Base-by-base conservation (phyloP, 2,113 vertebrate genomes). In the Artemisiospiza belli region DNA sequence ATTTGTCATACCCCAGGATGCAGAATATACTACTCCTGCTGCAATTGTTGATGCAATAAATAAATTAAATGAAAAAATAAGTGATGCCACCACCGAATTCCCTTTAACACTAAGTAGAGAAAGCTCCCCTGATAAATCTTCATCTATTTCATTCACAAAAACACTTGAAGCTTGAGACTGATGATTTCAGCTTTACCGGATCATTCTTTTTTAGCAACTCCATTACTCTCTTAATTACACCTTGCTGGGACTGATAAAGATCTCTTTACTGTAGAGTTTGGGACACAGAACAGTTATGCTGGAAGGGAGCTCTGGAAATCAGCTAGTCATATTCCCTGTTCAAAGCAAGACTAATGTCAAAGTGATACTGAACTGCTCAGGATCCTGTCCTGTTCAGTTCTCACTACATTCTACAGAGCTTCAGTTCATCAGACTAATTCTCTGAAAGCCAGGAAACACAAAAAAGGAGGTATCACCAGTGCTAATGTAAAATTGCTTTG, bases 31-130 rank as follows among this genome's bases (percentile, higher is more conserved):
- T 82, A 25, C 44, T 96, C 81, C 70, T 86, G 85, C 88, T 93
- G 85, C 82, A 96, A 83, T 0, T 96, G 84, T 69, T 93, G 94
- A 92, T 58, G 88, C 55, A 94, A 94, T 83, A 95, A 88, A 91
- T 80, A 92, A 91, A 94, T 67, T 62, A 77, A 91, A 90, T 82
- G 3, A 68, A 89, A 91, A 91, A 95, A 72, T 80, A 91, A 95
- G 58, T 19, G 37, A 92, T 80, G 58, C 58, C 30, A 90, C 66
- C 70, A 77, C 54, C 21, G 1, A 85, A 92, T 59, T 89, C 46
- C 35, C 70, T 10, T 3, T 80, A 92, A 87, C 43, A 49, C 31
- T 79, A 89, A 94, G 57, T 1, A 73, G 73, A 80, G 28, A 89
- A 93, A 83, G 57, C 24, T 92, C 83, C 61, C 89, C 47, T 51